Evolutionary conservation across 2,888 invertebrate genomes (phyloP).

Genomic region (Lasioglossum pauxillum): DNA sequence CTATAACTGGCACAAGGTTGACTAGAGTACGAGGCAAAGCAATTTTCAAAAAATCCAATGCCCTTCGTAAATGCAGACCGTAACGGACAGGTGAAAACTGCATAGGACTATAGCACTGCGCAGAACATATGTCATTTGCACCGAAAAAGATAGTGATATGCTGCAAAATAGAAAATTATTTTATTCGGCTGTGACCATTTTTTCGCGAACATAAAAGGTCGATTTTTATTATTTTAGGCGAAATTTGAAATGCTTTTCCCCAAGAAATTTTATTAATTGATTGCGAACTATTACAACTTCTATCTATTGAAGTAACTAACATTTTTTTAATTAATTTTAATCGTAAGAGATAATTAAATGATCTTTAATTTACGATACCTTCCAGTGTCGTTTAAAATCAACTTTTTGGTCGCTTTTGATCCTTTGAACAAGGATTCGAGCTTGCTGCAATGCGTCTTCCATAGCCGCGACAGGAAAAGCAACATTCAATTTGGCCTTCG

Average conservation of each 20-base stretch:
- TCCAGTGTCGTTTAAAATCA: constrained; percentile 89
- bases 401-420: constrained; percentile 87
- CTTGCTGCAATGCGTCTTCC: constrained; percentile 89
- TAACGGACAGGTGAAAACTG: constrained; percentile 87
- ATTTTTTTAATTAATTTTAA: not conserved
- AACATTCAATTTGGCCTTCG: constrained; percentile 88
- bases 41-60: constrained; percentile 89
- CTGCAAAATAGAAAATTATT: constrained; percentile 70
- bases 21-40: constrained; percentile 89
- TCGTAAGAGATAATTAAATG: not conserved
- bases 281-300: not conserved
- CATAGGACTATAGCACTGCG: constrained; percentile 86
- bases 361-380: constrained; percentile 85
- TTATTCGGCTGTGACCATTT: not conserved
- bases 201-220: not conserved
- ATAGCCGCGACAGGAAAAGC: constrained; percentile 91
- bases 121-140: constrained; percentile 91
- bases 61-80: constrained; percentile 87
- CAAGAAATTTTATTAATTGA: not conserved
- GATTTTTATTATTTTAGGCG: not conserved
- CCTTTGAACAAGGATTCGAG: constrained; percentile 88
- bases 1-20: constrained; percentile 89
- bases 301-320: not conserved
- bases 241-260: not conserved
- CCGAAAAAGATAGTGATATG: constrained; percentile 90